Percentiles rank a stretch among this genome's conserved stretches.
Evolutionary conservation across 2,797 vertebrate genomes (phyloP).

Genomic region (Thunnus albacares): DNA sequence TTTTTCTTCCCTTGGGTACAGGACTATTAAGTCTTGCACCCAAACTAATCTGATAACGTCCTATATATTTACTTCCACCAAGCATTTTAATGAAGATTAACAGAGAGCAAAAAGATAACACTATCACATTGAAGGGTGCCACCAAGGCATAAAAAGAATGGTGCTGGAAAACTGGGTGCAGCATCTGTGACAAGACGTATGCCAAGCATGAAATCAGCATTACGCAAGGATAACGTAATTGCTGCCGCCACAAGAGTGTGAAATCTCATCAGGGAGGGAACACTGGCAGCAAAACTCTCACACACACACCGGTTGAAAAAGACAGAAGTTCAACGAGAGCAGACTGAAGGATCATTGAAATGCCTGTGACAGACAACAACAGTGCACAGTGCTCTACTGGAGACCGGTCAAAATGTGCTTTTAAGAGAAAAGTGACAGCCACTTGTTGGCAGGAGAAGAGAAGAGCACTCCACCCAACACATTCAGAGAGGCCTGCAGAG

Average conservation of each 20-base stretch:
- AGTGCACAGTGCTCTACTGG: not conserved
- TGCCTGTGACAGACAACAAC: not conserved
- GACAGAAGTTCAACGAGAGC: conserved; percentile 3
- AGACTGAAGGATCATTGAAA: not conserved
- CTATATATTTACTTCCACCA: conserved; percentile 24
- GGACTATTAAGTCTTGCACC: conserved; percentile 7
- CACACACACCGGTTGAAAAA: conserved; percentile 28
- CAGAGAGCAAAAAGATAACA: conserved; percentile 38
- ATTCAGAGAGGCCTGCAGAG: not conserved
- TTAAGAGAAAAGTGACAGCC: not conserved
- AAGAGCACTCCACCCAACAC: conserved; percentile 2
- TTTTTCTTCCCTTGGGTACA: conserved; percentile 3
- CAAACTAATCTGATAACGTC: conserved; percentile 41
- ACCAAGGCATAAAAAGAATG: conserved; percentile 11
- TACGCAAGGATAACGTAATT: conserved; percentile 59
- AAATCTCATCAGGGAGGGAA: conserved; percentile 59
- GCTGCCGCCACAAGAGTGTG: conserved; percentile 49
- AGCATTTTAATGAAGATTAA: conserved; percentile 64
- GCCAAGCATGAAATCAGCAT: conserved; percentile 66
- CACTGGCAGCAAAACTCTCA: not conserved
- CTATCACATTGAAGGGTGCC: conserved; percentile 9
- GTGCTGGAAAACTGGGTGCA: conserved; percentile 40
- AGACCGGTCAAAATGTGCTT: not conserved
- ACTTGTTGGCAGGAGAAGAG: conserved; percentile 2
- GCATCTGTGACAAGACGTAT: conserved; percentile 46